phyloP scores from a whole-genome alignment of 2,113 vertebrate genomes.

The Mustelus asterias region DNA sequence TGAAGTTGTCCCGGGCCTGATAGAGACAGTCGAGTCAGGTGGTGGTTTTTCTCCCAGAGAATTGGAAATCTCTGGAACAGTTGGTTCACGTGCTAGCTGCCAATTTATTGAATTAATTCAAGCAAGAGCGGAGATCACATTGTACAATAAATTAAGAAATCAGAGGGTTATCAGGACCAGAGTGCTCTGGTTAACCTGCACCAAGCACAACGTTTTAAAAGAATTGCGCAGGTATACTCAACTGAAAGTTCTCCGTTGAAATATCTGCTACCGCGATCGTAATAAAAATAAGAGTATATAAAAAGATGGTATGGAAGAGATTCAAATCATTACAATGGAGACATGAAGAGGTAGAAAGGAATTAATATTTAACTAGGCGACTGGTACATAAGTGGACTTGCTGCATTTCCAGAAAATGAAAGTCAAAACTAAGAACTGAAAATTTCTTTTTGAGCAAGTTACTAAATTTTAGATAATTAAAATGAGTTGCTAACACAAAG shows the following conservation, averaged over 20 bases:
- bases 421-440: neutral
- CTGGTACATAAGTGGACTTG: neutral
- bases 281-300: neutral
- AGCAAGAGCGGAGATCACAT: neutral
- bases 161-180: neutral
- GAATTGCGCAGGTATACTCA: neutral
- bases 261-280: neutral
- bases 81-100: neutral
- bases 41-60: neutral
- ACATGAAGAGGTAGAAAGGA: neutral
- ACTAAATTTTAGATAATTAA: neutral
- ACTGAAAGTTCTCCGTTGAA: neutral
- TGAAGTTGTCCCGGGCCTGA: no score
- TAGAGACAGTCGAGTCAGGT: no score
- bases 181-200: neutral
- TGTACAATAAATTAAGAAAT: neutral
- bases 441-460: neutral
- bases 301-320: neutral
- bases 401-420: neutral
- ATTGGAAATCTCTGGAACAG: neutral
- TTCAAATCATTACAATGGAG: neutral
- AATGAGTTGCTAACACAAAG: neutral
- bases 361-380: neutral
- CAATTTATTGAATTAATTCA: neutral
- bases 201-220: neutral